Conservation (phyloP, 2,888 invertebrate species). For the Hypomecis atomaria region DNA sequence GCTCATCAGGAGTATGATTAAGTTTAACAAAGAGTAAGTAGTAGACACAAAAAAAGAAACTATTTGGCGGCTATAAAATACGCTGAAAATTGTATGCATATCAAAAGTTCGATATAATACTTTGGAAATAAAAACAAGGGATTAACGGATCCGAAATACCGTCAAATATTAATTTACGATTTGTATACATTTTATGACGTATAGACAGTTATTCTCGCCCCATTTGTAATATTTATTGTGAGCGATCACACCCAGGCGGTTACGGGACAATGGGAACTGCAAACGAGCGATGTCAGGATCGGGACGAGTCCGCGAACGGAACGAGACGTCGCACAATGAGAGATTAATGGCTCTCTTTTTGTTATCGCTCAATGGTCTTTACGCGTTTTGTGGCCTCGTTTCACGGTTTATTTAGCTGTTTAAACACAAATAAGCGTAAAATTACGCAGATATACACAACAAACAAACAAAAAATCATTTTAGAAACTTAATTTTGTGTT, state of each 20-base stretch:
- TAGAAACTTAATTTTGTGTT: conserved; percentile 33
- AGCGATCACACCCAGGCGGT: conserved; percentile 78
- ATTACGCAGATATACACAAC: conserved; percentile 64
- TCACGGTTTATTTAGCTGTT: conserved; percentile 79
- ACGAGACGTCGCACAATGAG: conserved; percentile 74
- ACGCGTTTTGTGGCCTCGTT: conserved; percentile 79
- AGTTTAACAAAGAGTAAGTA: too few species aligned
- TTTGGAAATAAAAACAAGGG: conserved; percentile 5
- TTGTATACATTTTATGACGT: conserved; percentile 73
- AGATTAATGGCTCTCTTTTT: conserved; percentile 81
- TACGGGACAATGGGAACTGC: conserved; percentile 73
- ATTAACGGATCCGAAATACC: conserved; percentile 31
- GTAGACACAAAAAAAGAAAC: too few species aligned
- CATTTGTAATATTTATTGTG: conserved; percentile 75
- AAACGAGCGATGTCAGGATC: conserved; percentile 69
- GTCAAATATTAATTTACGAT: conserved; percentile 65
- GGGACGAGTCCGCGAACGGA: conserved; percentile 78
- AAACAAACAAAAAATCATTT: conserved; percentile 56
- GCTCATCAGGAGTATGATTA: too few species aligned
- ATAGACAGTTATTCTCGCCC: conserved; percentile 73
- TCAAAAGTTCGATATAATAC: background rate
- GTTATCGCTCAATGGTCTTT: conserved; percentile 78
- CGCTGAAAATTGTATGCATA: background rate
- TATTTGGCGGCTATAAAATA: background rate
- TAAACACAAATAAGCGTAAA: conserved; percentile 75